phyloP scores from a whole-genome alignment of 1,140 invertebrate species.

The Cydia strobilella region DNA sequence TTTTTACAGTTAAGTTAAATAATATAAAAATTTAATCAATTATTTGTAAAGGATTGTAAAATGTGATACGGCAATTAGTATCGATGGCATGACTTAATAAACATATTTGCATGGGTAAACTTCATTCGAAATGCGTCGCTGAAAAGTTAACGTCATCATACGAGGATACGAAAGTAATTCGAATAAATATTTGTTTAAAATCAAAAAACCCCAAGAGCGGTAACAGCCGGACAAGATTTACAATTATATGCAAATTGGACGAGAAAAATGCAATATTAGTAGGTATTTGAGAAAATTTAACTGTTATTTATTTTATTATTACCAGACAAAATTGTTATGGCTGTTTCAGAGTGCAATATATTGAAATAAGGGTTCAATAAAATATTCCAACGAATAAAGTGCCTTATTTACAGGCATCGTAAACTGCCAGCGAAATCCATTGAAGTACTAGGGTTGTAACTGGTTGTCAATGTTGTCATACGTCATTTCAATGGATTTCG shows the following conservation, averaged over 20 bases:
- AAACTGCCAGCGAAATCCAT: too few relatives aligned
- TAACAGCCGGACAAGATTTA: neutral
- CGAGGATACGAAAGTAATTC: neutral
- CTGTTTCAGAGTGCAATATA: conserved; percentile 65
- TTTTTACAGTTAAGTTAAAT: neutral
- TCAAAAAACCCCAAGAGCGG: neutral
- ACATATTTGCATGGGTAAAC: neutral
- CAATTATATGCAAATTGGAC: neutral
- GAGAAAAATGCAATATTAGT: neutral
- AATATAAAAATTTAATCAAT: neutral
- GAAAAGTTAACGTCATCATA: neutral
- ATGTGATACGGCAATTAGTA: conserved; percentile 26
- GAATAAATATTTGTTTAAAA: neutral
- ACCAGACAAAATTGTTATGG: conserved; percentile 41
- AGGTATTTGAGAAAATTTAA: neutral
- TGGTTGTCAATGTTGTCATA: too few relatives aligned
- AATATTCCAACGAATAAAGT: neutral
- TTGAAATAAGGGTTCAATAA: conserved; percentile 42
- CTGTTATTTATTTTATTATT: conserved; percentile 46
- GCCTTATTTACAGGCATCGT: too few relatives aligned
- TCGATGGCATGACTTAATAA: neutral
- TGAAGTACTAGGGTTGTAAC: too few relatives aligned
- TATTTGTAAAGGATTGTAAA: neutral
- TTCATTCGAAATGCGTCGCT: neutral
- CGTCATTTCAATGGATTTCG: too few relatives aligned